Percentiles rank a stretch among this genome's conserved stretches.
Conservation (phyloP, 2,888 invertebrate genomes). For the Eupsilia transversa region DNA sequence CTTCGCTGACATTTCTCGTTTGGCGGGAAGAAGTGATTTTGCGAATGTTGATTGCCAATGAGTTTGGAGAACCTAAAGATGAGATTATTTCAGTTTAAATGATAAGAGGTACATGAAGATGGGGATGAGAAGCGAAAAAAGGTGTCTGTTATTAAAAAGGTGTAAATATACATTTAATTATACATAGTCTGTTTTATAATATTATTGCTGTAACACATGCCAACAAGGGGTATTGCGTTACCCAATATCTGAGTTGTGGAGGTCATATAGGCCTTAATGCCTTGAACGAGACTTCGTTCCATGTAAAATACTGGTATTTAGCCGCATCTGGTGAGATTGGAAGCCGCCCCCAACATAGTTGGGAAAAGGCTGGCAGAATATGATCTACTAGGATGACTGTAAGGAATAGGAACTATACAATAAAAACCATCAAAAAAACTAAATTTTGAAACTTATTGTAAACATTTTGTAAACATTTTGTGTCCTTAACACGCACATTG, state of each 20-base stretch:
- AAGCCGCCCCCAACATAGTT: neutral
- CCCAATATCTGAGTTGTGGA: neutral
- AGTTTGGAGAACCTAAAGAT: slow-evolving; percentile 75
- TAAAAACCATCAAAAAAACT: neutral
- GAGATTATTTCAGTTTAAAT: slow-evolving; percentile 77
- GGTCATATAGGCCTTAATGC: neutral
- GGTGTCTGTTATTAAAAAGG: slow-evolving; percentile 77
- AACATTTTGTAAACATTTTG: neutral
- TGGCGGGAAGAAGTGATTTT: slow-evolving; percentile 76
- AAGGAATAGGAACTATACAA: neutral
- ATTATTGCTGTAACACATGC: neutral
- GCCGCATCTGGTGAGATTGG: neutral
- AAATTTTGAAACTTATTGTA: neutral
- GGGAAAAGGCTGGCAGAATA: neutral
- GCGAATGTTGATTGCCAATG: slow-evolving; percentile 80
- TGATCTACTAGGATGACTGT: neutral
- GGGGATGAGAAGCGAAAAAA: slow-evolving; percentile 76
- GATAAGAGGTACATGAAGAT: slow-evolving; percentile 75
- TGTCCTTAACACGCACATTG: neutral
- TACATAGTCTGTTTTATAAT: neutral
- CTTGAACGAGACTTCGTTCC: too few species aligned
- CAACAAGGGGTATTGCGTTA: neutral
- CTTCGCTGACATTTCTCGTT: slow-evolving; percentile 81
- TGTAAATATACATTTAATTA: neutral
- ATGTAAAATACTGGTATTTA: neutral